A percentile compares a stretch with the other conserved stretches of the same genome.
phyloP scores from a whole-genome alignment of 2,113 vertebrate genomes.

The Pangasianodon gigas region DNA sequence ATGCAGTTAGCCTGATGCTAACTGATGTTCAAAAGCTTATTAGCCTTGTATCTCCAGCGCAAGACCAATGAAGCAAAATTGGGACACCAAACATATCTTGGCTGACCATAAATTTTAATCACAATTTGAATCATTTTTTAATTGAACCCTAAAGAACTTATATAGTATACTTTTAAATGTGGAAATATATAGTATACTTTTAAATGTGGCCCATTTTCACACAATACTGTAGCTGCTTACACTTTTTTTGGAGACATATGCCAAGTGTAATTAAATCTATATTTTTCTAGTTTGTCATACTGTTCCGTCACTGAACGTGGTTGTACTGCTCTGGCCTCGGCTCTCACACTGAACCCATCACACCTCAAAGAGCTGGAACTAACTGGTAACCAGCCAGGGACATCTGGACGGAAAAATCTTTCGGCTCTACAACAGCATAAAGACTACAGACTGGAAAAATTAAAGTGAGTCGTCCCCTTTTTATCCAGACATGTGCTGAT shows the following conservation, averaged over 20 bases:
- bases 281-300: conserved; percentile 53
- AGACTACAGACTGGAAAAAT: conserved; percentile 46
- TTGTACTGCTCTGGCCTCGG: conserved; percentile 44
- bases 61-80: background rate
- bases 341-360: conserved; percentile 54
- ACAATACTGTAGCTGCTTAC: background rate
- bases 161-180: background rate
- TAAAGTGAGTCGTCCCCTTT: conserved; percentile 26
- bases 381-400: conserved; percentile 59
- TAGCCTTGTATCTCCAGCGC: background rate
- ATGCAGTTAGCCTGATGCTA: background rate
- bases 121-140: background rate
- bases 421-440: conserved; percentile 36
- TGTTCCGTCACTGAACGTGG: conserved; percentile 55
- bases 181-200: background rate
- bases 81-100: background rate
- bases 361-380: conserved; percentile 58
- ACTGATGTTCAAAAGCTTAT: background rate
- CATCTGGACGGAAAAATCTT: conserved; percentile 22
- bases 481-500: background rate
- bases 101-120: background rate
- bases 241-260: background rate
- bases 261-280: background rate
- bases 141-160: background rate
- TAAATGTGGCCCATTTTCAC: background rate